Conservation (phyloP, 2,797 vertebrate species). For the Tarsius wallacei region DNA sequence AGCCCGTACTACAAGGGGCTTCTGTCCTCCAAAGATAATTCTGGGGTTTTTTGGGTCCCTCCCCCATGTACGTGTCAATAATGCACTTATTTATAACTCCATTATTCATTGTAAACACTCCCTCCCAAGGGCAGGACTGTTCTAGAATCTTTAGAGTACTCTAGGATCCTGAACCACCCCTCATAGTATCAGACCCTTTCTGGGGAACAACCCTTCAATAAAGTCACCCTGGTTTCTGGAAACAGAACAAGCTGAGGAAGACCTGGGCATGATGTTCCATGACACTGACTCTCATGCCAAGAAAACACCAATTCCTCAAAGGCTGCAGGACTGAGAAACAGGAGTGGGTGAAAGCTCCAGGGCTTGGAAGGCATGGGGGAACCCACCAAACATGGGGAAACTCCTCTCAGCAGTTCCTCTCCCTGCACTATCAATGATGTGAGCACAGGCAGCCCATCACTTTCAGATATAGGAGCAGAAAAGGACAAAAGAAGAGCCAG, state of each 20-base stretch:
- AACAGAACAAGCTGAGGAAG: not conserved
- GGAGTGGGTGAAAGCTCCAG: constrained; percentile 50
- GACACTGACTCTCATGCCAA: not conserved
- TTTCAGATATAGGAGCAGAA: not conserved
- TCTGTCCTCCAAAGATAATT: no score
- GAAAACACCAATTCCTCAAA: not conserved
- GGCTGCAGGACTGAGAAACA: not conserved
- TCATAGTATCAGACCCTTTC: not conserved
- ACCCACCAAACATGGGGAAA: constrained; percentile 52
- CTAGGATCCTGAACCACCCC: not conserved
- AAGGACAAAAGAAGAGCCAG: not conserved
- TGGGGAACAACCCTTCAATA: not conserved
- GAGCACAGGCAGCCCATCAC: constrained; percentile 73
- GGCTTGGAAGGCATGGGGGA: fast-evolving
- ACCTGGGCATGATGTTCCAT: not conserved
- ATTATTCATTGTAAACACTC: not conserved
- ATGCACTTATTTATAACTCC: not conserved
- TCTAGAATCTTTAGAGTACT: no score
- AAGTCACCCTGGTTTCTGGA: not conserved
- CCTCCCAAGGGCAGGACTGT: not conserved
- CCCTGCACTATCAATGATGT: constrained; percentile 85
- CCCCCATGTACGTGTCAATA: not conserved
- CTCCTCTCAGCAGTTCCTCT: not conserved
- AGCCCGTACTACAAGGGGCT: no score
- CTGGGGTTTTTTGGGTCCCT: no score